Evolutionary conservation across 1,140 invertebrate genomes (phyloP), one percentile per base, ranked within the genome.

Genomic region (Diachasmimorpha longicaudata): DNA sequence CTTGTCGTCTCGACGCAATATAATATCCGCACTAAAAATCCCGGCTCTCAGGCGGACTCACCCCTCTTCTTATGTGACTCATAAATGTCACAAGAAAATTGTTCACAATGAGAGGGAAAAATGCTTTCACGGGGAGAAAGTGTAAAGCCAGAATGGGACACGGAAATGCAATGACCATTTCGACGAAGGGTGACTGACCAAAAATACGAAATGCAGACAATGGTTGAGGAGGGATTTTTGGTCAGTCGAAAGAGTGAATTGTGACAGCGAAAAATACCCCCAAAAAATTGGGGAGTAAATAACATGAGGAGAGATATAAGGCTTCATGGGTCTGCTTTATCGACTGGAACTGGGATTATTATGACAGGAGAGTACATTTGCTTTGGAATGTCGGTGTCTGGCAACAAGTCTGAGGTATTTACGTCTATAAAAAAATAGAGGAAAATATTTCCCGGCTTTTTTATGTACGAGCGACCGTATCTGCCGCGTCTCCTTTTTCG

Each of bases 271-370:
- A 58, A 72, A 19, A 55, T 55, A 19, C 48, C 58, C 25, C n/a
- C n/a, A n/a, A 68, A 73, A 42, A 70, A 23, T 63, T 71, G 46
- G 77, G 75, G 70, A 70, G 75, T 78, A 78, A 78, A 78, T 78
- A 75, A 75, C 69, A 63, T 25, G 9, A 13, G 58, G 73, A 75
- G 70, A 66, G 70, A 78, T 39, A 70, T 73, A 70, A 63, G 55
- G 66, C 37, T 3, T 68, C 77, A 72, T 78, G 75, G 70, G 77
- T 75, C 69, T 70, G 70, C 77, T 78, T 78, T 78, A 78, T 78
- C 63, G 77, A 78, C 70, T 75, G 77, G 73, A 72, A 78, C 70
- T 55, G 48, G 14, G 31, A 31, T 31, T 31, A 31, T 31, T 3
- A 6, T 31, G 31, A 6, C n/a, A 31, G 31, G 6, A 31, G 31